phyloP scores from a whole-genome alignment of 2,113 vertebrate species.

The Pseudorectes ferrugineus region DNA sequence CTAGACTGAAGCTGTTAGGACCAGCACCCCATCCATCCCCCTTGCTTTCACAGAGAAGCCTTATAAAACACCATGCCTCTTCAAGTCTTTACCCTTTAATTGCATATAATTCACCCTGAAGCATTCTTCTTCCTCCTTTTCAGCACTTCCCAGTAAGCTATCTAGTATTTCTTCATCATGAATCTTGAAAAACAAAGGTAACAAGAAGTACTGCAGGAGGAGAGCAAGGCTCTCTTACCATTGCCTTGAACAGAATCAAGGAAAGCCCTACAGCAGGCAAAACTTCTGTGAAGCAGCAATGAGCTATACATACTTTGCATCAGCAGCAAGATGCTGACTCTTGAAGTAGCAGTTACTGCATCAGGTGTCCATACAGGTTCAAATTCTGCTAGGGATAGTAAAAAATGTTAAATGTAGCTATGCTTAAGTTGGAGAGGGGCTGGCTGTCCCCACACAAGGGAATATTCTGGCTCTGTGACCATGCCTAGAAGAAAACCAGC shows the following conservation, averaged over 20 bases:
- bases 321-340: not conserved
- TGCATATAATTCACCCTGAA: not conserved
- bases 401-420: not conserved
- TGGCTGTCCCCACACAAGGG: not conserved
- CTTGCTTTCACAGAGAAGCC: not conserved
- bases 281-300: not conserved
- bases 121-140: not conserved
- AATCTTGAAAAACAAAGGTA: not conserved
- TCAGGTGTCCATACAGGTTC: not conserved
- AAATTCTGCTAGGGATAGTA: not conserved
- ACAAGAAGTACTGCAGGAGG: not conserved
- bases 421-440: not conserved
- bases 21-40: not conserved
- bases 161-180: not conserved
- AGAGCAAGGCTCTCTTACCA: not conserved
- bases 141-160: not conserved
- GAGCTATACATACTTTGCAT: not conserved
- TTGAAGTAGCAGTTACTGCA: not conserved
- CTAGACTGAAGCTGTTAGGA: not conserved
- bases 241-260: not conserved
- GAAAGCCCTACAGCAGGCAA: not conserved
- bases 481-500: not conserved
- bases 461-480: not conserved
- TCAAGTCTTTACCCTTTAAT: not conserved
- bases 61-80: not conserved